phyloP scores from a whole-genome alignment of 2,888 invertebrate species.

The Mesorhabditis sp. region DNA sequence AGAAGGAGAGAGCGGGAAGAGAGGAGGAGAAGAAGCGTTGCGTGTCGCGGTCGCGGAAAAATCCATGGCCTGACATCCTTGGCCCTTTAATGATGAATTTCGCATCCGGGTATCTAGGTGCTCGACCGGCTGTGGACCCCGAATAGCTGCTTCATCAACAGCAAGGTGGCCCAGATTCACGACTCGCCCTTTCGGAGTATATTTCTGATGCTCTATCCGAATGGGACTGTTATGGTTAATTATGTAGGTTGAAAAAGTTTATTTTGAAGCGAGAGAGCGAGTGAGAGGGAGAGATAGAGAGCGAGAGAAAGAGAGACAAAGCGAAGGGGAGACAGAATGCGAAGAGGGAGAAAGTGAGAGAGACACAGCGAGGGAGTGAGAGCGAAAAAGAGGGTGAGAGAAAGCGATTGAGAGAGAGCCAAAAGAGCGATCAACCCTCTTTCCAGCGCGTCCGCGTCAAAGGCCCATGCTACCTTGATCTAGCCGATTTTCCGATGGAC shows the following conservation, averaged over 20 bases:
- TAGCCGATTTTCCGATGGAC: constrained; percentile 41
- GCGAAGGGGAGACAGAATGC: too few species aligned
- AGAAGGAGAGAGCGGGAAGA: too few species aligned
- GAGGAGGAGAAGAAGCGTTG: too few species aligned
- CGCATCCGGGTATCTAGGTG: constrained; percentile 12
- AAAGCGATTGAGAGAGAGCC: too few species aligned
- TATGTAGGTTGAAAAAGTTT: constrained; percentile 15
- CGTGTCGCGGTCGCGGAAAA: too few species aligned
- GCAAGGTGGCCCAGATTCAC: constrained; percentile 44
- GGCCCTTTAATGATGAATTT: not conserved
- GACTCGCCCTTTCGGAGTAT: constrained; percentile 43
- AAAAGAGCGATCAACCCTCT: not conserved
- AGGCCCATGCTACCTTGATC: constrained; percentile 40
- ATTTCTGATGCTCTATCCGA: constrained; percentile 47
- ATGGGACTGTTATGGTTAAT: constrained; percentile 47
- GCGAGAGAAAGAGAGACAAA: too few species aligned
- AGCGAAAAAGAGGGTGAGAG: too few species aligned
- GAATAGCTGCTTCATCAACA: constrained; percentile 51
- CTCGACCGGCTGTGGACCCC: constrained; percentile 51
- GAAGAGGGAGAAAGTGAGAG: too few species aligned
- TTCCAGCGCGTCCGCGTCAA: constrained; percentile 37
- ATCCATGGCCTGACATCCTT: too few species aligned
- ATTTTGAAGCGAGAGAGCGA: too few species aligned
- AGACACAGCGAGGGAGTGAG: too few species aligned
- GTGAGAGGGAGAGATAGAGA: too few species aligned